Percentiles rank a stretch among this genome's conserved stretches.
These are phyloP conservation scores for Psophia crepitans DNA, from an alignment of 2,113 vertebrate species.

Conservation along the genomic window DNA sequence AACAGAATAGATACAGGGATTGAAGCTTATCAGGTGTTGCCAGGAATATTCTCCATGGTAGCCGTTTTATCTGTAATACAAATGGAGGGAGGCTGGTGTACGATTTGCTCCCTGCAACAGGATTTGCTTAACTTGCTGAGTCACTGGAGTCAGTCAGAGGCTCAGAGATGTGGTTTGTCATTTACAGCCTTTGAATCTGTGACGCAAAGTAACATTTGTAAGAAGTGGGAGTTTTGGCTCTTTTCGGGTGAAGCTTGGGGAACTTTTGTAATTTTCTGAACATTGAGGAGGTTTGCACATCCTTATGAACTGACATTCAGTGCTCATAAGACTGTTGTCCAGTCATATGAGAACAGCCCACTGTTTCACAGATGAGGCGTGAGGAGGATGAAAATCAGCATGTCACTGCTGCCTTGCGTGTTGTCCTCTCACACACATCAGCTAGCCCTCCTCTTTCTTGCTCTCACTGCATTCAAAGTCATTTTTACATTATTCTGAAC, in stretches of 20 bases:
- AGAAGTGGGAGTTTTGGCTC: neutral
- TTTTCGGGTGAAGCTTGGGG: neutral
- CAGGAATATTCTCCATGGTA: neutral
- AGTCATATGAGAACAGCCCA: rapidly evolving
- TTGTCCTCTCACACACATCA: neutral
- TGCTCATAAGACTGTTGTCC: neutral
- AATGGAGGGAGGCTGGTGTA: neutral
- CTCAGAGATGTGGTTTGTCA: neutral
- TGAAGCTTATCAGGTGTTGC: neutral
- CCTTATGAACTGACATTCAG: neutral
- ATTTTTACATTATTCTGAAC: neutral
- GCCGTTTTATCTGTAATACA: neutral
- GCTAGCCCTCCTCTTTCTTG: neutral
- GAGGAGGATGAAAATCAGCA: neutral
- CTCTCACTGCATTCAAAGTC: neutral
- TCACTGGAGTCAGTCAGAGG: neutral
- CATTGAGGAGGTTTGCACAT: neutral
- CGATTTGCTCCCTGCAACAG: neutral
- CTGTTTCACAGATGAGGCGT: neutral
- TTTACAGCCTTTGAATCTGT: neutral
- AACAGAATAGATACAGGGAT: rapidly evolving
- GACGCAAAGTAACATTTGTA: neutral
- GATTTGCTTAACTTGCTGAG: neutral
- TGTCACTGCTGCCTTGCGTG: neutral
- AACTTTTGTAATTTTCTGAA: neutral